phyloP scores from a whole-genome alignment of 2,888 invertebrate genomes.

The Thecocarcelia acutangulata region DNA sequence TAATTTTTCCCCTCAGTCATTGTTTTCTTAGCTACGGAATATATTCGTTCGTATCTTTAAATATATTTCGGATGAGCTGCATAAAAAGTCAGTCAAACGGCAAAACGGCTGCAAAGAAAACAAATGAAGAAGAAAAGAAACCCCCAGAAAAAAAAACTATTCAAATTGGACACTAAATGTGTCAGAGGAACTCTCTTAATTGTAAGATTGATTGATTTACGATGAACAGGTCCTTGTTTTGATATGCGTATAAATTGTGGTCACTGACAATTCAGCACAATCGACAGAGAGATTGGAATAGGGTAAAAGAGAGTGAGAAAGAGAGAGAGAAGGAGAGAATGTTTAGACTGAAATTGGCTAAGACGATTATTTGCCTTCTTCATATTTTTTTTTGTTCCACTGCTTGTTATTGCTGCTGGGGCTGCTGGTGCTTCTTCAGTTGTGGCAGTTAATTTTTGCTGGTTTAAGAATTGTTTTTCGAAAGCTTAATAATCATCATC shows the following conservation, averaged over 20 bases:
- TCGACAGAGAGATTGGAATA: neutral
- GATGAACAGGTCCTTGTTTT: slow-evolving; percentile 72
- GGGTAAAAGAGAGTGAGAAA: neutral
- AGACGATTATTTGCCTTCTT: no score
- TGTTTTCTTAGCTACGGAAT: slow-evolving; percentile 46
- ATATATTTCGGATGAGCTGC: slow-evolving; percentile 47
- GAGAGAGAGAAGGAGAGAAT: no score
- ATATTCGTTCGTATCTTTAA: slow-evolving; percentile 17
- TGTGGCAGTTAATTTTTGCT: slow-evolving; percentile 20
- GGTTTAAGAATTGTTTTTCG: slow-evolving; percentile 27
- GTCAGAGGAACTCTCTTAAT: slow-evolving; percentile 77
- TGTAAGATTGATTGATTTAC: slow-evolving; percentile 79
- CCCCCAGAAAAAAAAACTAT: slow-evolving; percentile 68
- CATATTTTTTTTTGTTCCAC: no score
- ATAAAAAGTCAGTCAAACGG: slow-evolving; percentile 39
- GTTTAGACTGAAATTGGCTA: slow-evolving; percentile 5
- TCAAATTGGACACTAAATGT: slow-evolving; percentile 77
- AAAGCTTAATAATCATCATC: slow-evolving; percentile 45
- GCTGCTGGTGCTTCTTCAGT: neutral
- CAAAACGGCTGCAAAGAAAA: slow-evolving; percentile 37
- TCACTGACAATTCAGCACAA: slow-evolving; percentile 56
- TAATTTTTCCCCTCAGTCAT: slow-evolving; percentile 59
- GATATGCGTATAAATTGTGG: slow-evolving; percentile 68
- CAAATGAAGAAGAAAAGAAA: slow-evolving; percentile 30
- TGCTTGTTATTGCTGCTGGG: neutral